Evolutionary conservation across 2,888 invertebrate genomes (phyloP).

Genomic region (Ypsolopha scabrella): DNA sequence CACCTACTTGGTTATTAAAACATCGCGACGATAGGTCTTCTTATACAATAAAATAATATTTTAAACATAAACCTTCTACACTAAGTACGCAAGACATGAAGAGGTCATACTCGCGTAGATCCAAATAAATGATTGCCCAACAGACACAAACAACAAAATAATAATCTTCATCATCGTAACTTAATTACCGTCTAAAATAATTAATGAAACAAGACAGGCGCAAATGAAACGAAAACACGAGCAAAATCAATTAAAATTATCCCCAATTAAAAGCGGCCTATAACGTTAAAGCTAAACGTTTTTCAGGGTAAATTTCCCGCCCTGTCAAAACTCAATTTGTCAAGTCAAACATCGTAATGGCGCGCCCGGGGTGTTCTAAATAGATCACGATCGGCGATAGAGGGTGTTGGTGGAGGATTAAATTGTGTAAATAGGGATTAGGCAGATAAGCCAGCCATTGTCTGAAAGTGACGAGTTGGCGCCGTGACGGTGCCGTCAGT

Average conservation of each 20-base stretch:
- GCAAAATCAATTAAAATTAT: slow-evolving; percentile 30
- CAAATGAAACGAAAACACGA: slow-evolving; percentile 34
- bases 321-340: slow-evolving; percentile 68
- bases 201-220: slow-evolving; percentile 12
- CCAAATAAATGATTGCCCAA: too few species aligned
- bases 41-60: too few species aligned
- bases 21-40: too few species aligned
- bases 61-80: too few species aligned
- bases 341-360: slow-evolving; percentile 60
- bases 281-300: slow-evolving; percentile 28
- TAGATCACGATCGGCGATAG: slow-evolving; percentile 14
- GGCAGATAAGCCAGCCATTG: slow-evolving; percentile 57
- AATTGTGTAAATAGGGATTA: slow-evolving; percentile 69
- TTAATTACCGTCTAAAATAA: slow-evolving; percentile 2
- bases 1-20: too few species aligned
- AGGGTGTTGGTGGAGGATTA: slow-evolving; percentile 41
- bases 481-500: slow-evolving; percentile 27
- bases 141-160: background rate
- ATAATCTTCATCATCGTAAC: background rate
- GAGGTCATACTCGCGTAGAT: too few species aligned
- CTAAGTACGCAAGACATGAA: too few species aligned
- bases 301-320: slow-evolving; percentile 44
- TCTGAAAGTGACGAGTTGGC: slow-evolving; percentile 52
- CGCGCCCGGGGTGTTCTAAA: slow-evolving; percentile 29
- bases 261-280: slow-evolving; percentile 29